phyloP scores from a whole-genome alignment of 2,113 vertebrate genomes.

The Cheirogaleus medius region DNA sequence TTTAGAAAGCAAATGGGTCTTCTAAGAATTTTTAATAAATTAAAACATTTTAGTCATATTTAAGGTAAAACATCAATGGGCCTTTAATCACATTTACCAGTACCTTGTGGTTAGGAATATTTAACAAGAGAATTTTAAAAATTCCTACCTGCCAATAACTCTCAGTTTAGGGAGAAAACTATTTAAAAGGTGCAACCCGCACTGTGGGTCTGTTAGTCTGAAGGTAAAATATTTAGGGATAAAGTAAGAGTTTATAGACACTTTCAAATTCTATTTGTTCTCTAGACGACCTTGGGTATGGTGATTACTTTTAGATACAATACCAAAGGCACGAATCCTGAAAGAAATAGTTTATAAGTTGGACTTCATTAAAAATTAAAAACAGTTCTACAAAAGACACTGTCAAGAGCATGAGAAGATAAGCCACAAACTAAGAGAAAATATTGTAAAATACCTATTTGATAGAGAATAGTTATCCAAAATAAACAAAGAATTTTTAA shows the following conservation, averaged over 20 bases:
- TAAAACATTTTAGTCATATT: background rate
- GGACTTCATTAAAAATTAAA: background rate
- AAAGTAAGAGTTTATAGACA: background rate
- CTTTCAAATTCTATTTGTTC: background rate
- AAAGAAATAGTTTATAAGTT: background rate
- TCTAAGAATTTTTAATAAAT: background rate
- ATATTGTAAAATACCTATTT: background rate
- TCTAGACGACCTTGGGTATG: background rate
- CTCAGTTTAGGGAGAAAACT: background rate
- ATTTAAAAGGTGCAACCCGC: background rate
- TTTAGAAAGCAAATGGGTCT: background rate
- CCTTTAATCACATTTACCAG: background rate
- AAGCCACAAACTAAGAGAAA: background rate
- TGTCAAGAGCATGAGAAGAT: background rate
- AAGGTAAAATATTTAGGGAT: conserved; percentile 18
- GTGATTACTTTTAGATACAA: background rate
- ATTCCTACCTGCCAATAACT: background rate
- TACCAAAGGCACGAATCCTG: background rate
- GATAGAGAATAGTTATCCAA: background rate
- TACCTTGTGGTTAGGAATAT: background rate
- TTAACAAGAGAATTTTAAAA: background rate
- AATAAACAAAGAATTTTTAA: background rate
- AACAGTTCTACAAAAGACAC: background rate
- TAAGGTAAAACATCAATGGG: background rate
- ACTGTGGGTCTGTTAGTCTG: background rate